phyloP scores from a whole-genome alignment of 2,888 invertebrate genomes.

The Ceratothoa steindachneri region DNA sequence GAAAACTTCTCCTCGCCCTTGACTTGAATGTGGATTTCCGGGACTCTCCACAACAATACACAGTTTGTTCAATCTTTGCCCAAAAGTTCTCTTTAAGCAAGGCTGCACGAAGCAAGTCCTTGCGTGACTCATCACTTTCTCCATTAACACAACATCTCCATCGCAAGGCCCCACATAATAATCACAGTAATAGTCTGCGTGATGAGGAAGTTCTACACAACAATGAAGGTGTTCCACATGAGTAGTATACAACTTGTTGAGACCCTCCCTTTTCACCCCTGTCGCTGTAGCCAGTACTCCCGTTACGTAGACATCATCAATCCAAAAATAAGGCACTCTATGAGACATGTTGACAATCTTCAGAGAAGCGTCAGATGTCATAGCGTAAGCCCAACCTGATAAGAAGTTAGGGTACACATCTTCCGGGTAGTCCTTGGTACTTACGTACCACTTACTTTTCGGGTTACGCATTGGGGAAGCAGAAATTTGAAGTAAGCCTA shows the following conservation, averaged over 20 bases:
- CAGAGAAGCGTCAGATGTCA: constrained; percentile 63
- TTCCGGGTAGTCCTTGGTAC: constrained; percentile 61
- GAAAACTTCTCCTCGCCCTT: constrained; percentile 16
- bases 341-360: constrained; percentile 57
- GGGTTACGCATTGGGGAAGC: constrained; percentile 57
- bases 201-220: constrained; percentile 62
- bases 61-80: constrained; percentile 59
- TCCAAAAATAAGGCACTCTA: constrained; percentile 73
- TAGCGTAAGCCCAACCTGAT: constrained; percentile 80
- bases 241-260: constrained; percentile 60
- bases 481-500: constrained; percentile 43
- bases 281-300: constrained; percentile 66
- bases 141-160: constrained; percentile 66
- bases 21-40: background rate
- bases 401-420: constrained; percentile 67
- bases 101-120: constrained; percentile 60
- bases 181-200: constrained; percentile 69
- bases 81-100: constrained; percentile 58
- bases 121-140: constrained; percentile 63
- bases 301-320: constrained; percentile 82
- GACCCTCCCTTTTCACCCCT: constrained; percentile 56
- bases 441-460: constrained; percentile 77
- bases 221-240: constrained; percentile 70
- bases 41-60: constrained; percentile 59
- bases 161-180: constrained; percentile 72